Evolutionary conservation across 2,888 invertebrate species (phyloP).

Genomic region (Andrena marginata): DNA sequence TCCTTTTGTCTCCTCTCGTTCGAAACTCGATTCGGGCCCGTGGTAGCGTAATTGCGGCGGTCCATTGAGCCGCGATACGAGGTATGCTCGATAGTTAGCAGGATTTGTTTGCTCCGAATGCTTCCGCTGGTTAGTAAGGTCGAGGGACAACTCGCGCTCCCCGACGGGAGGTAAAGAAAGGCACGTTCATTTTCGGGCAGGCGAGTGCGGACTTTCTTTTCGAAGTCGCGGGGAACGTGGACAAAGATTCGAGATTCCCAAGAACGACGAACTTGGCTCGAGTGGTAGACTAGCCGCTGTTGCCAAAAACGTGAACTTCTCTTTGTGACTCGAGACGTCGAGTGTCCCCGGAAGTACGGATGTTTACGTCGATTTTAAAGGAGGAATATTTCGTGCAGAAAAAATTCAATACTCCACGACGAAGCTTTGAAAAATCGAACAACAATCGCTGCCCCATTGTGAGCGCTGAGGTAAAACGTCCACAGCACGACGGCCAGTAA

Average conservation of each 20-base stretch:
- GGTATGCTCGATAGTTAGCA: neutral
- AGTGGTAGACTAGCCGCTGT: too few species aligned
- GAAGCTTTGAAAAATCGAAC: constrained; percentile 3
- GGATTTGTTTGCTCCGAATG: too few species aligned
- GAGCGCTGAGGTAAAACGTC: neutral
- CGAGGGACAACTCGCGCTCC: too few species aligned
- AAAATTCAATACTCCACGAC: neutral
- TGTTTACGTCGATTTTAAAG: neutral
- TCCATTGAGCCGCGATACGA: constrained; percentile 6
- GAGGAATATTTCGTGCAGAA: neutral
- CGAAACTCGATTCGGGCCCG: constrained; percentile 5
- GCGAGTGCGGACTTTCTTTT: neutral
- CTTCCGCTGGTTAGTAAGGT: too few species aligned
- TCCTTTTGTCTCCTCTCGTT: neutral
- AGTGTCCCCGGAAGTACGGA: neutral
- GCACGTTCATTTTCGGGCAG: too few species aligned
- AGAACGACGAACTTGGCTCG: too few species aligned
- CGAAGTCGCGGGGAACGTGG: too few species aligned
- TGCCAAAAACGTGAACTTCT: too few species aligned
- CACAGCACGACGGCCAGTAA: neutral
- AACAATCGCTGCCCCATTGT: neutral
- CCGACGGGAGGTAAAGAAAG: too few species aligned
- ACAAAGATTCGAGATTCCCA: neutral
- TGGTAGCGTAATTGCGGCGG: neutral
- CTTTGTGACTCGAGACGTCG: too few species aligned